Conservation (phyloP, 2,797 vertebrate genomes). For the Phrynocephalus guinanensis region DNA sequence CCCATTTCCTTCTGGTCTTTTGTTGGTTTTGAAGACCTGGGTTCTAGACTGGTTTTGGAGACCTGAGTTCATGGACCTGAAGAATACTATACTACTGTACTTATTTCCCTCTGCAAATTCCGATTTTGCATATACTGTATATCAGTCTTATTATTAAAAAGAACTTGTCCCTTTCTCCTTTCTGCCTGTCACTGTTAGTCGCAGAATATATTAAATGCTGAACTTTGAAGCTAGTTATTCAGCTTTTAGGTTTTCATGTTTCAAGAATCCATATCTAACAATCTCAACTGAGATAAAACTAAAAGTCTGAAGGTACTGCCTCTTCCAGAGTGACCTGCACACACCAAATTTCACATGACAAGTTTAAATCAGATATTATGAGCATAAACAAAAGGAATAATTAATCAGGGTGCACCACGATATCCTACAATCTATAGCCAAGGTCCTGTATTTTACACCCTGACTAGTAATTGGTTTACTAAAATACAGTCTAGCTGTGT, state of each 20-base stretch:
- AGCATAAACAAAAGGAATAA: conserved; percentile 28
- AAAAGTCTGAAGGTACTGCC: conserved; percentile 67
- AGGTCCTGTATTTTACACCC: no score
- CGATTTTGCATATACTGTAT: not conserved
- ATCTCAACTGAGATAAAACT: conserved; percentile 56
- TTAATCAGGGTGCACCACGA: no score
- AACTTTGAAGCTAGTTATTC: conserved; percentile 62
- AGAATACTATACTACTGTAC: not conserved
- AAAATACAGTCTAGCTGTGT: no score
- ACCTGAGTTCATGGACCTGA: not conserved
- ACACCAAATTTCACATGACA: conserved; percentile 51
- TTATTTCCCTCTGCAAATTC: not conserved
- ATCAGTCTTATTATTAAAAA: not conserved
- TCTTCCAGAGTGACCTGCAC: conserved; percentile 70
- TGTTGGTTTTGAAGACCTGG: not conserved
- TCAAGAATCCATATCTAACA: conserved; percentile 2
- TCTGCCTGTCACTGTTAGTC: not conserved
- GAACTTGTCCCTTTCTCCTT: not conserved
- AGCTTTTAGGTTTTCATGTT: conserved; percentile 70
- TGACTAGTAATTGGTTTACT: no score
- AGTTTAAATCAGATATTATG: conserved; percentile 53
- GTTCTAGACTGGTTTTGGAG: not conserved
- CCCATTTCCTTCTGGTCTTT: not conserved
- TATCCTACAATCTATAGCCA: no score
- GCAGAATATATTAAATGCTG: conserved; percentile 51